Percentiles rank a stretch among this genome's conserved stretches.
These are phyloP conservation scores for Chaetodon auriga DNA, from an alignment of 2,113 vertebrate genomes.

Conservation along the genomic window DNA sequence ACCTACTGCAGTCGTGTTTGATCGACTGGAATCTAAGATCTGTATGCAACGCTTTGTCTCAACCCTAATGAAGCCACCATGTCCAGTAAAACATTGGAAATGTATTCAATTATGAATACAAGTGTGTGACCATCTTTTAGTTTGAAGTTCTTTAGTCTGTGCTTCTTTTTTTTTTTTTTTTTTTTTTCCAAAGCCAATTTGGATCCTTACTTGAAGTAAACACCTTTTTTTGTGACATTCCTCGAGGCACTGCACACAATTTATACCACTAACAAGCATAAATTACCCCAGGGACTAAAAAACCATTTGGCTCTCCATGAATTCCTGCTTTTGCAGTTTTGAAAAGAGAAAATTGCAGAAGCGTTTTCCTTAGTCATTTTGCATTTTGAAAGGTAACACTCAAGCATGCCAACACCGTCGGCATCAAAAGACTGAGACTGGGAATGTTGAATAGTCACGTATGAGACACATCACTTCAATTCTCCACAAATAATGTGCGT, in stretches of 20 bases:
- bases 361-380: constrained; percentile 40
- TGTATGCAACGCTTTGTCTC: constrained; percentile 12
- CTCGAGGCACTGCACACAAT: constrained; percentile 29
- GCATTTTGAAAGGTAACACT: constrained; percentile 52
- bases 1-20: background rate
- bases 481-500: constrained; percentile 44
- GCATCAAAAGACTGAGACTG: constrained; percentile 42
- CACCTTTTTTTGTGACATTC: constrained; percentile 33
- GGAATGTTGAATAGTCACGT: constrained; percentile 49
- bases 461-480: constrained; percentile 52
- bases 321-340: constrained; percentile 53
- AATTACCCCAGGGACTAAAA: constrained; percentile 46
- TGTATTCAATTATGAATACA: constrained; percentile 16
- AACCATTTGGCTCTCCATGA: constrained; percentile 43
- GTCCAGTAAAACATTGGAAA: constrained; percentile 12
- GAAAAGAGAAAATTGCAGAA: constrained; percentile 46
- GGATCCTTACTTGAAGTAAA: constrained; percentile 46
- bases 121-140: background rate
- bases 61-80: background rate
- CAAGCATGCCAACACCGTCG: constrained; percentile 20
- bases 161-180: constrained; percentile 7
- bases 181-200: constrained; percentile 37
- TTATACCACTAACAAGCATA: constrained; percentile 57
- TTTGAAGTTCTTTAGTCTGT: constrained; percentile 23
- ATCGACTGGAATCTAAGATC: background rate